phyloP scores from a whole-genome alignment of 2,888 invertebrate genomes.

The Andrena minutula region DNA sequence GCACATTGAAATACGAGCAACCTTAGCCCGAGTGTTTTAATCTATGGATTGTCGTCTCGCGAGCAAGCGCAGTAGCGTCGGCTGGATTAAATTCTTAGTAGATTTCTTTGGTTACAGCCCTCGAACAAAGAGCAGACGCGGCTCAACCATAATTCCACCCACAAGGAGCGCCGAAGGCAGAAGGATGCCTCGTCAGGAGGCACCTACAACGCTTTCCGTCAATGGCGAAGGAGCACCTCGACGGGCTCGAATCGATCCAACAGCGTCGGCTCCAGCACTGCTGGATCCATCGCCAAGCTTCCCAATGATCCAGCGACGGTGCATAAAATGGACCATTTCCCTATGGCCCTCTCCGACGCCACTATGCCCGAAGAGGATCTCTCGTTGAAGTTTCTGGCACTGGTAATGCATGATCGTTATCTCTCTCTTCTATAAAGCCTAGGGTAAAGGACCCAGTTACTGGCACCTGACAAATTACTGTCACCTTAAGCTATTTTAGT shows the following conservation, averaged over 20 bases:
- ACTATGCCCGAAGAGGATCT: conserved; percentile 81
- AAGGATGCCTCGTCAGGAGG: conserved; percentile 71
- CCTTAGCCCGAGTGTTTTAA: no score
- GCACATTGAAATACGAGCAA: no score
- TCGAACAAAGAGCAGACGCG: conserved; percentile 74
- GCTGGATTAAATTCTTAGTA: conserved; percentile 74
- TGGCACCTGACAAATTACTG: no score
- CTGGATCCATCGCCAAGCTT: conserved; percentile 49
- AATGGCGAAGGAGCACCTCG: conserved; percentile 79
- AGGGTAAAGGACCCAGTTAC: no score
- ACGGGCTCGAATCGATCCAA: conserved; percentile 71
- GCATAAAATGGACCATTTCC: conserved; percentile 80
- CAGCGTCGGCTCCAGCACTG: conserved; percentile 66
- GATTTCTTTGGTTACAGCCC: conserved; percentile 75
- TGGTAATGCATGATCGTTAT: conserved; percentile 77
- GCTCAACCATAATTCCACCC: conserved; percentile 71
- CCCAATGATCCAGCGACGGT: conserved; percentile 67
- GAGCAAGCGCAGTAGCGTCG: conserved; percentile 27
- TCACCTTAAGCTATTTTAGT: no score
- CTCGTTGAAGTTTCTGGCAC: conserved; percentile 82
- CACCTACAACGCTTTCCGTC: conserved; percentile 77
- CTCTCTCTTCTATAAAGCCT: no score
- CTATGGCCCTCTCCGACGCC: conserved; percentile 78
- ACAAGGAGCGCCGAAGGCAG: conserved; percentile 72
- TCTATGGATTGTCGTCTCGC: background rate